A percentile compares a stretch with the other conserved stretches of the same genome.
Evolutionary conservation across 1,140 invertebrate species (phyloP).

Genomic region (Nymphalis io): DNA sequence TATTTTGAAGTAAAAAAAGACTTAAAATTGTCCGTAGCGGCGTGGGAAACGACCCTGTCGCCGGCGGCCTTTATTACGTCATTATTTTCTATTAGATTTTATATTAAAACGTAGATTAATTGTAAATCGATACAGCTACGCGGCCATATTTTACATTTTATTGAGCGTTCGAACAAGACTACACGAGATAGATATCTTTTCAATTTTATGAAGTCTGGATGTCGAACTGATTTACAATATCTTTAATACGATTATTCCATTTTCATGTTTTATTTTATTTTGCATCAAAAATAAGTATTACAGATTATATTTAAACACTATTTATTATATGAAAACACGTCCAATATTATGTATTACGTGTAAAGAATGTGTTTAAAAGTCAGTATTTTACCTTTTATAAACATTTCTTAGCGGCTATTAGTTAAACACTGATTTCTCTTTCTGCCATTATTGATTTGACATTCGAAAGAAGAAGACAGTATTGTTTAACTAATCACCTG

Average conservation of each 20-base stretch:
- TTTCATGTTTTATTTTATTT: too few relatives aligned
- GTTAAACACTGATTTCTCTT: too few relatives aligned
- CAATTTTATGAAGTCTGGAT: conserved; percentile 11
- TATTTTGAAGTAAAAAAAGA: conserved; percentile 76
- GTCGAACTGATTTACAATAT: background rate
- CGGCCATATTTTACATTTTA: conserved; percentile 23
- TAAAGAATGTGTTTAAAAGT: too few relatives aligned
- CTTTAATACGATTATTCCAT: background rate
- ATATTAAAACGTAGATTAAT: conserved; percentile 77
- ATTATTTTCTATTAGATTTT: conserved; percentile 79
- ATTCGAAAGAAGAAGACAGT: too few relatives aligned
- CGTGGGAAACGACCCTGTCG: conserved; percentile 78
- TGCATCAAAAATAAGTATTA: too few relatives aligned
- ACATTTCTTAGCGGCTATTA: too few relatives aligned
- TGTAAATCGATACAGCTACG: conserved; percentile 62
- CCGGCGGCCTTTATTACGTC: conserved; percentile 77
- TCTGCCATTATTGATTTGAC: too few relatives aligned
- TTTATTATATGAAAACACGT: too few relatives aligned
- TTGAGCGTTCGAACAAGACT: conserved; percentile 16
- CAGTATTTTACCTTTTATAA: too few relatives aligned
- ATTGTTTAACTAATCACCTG: too few relatives aligned
- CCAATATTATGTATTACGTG: too few relatives aligned
- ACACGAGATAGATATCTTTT: conserved; percentile 14
- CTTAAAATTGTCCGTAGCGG: conserved; percentile 67
- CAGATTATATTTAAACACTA: too few relatives aligned